These are phyloP conservation scores for Teinopalpus imperialis DNA, from an alignment of 2,888 invertebrate species.

Conservation along the genomic window DNA sequence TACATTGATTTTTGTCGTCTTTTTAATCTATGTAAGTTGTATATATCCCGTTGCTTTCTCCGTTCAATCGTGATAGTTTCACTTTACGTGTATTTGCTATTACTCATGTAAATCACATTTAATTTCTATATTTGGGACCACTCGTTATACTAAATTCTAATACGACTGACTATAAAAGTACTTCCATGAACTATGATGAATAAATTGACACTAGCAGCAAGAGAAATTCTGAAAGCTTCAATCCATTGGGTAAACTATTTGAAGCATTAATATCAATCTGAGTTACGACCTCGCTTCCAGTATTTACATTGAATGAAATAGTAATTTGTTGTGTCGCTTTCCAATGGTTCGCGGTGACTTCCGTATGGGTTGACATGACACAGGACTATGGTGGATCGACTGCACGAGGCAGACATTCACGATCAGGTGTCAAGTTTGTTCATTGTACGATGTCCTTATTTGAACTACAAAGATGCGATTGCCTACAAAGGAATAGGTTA, in stretches of 20 bases:
- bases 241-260: slow-evolving; percentile 62
- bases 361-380: slow-evolving; percentile 52
- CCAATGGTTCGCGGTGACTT: slow-evolving; percentile 52
- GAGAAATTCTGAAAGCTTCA: slow-evolving; percentile 53
- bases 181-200: slow-evolving; percentile 29
- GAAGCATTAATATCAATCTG: slow-evolving; percentile 58
- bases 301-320: slow-evolving; percentile 78
- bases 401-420: slow-evolving; percentile 52
- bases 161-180: slow-evolving; percentile 7
- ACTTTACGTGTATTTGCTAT: too few relatives aligned
- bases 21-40: too few relatives aligned
- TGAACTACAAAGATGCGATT: slow-evolving; percentile 41
- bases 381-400: slow-evolving; percentile 44
- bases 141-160: slow-evolving; percentile 11
- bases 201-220: slow-evolving; percentile 55
- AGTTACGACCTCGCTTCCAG: slow-evolving; percentile 45
- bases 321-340: slow-evolving; percentile 66
- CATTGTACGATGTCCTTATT: slow-evolving; percentile 57
- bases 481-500: slow-evolving; percentile 9
- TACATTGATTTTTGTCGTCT: too few relatives aligned
- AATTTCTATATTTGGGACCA: too few relatives aligned
- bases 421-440: slow-evolving; percentile 54
- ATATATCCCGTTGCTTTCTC: too few relatives aligned
- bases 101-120: too few relatives aligned
- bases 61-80: too few relatives aligned